Conservation (phyloP, 1,140 invertebrate genomes). For the Bombus soroeensis region DNA sequence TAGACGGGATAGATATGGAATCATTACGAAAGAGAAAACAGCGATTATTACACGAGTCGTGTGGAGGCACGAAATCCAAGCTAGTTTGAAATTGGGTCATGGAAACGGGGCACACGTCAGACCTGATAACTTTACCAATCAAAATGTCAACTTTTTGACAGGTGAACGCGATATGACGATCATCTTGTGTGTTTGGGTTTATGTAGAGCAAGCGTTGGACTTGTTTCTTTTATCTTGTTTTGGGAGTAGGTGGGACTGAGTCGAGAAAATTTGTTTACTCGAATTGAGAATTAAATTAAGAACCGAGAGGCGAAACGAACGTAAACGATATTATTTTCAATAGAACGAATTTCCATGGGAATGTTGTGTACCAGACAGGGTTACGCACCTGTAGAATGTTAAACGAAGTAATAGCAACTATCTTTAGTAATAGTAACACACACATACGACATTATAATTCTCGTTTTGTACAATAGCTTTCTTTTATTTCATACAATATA, state of each 20-base stretch:
- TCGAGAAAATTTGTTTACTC: neutral
- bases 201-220: neutral
- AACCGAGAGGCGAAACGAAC: neutral
- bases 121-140: slow-evolving; percentile 33
- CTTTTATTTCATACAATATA: too few relatives aligned
- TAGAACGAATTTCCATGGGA: too few relatives aligned
- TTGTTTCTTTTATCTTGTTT: too few relatives aligned
- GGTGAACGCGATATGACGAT: slow-evolving; percentile 14
- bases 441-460: too few relatives aligned
- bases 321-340: too few relatives aligned
- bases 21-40: slow-evolving; percentile 45
- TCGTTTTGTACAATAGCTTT: too few relatives aligned
- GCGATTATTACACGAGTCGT: neutral
- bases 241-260: too few relatives aligned
- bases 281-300: neutral
- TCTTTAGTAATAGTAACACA: too few relatives aligned
- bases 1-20: slow-evolving; percentile 15
- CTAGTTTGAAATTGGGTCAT: slow-evolving; percentile 48
- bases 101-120: slow-evolving; percentile 39
- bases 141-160: slow-evolving; percentile 48
- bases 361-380: too few relatives aligned
- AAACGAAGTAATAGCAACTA: too few relatives aligned
- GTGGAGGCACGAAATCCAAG: slow-evolving; percentile 37
- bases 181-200: neutral
- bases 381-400: too few relatives aligned